Evolutionary conservation across 2,888 invertebrate genomes (phyloP), one percentile per base, ranked within the genome.

Genomic region (Sesia apiformis): DNA sequence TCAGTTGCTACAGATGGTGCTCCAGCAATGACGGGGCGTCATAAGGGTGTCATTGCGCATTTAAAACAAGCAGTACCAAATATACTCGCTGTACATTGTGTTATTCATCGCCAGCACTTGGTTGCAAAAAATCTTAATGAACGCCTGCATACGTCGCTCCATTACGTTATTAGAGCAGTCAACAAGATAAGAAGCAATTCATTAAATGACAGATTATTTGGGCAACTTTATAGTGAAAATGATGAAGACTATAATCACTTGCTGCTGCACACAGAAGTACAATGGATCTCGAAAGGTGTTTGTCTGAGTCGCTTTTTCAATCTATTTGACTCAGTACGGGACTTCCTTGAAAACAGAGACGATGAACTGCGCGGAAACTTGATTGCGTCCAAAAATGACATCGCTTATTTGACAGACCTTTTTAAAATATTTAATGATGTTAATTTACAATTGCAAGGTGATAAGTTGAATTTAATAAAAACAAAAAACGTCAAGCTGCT

Each of bases 41-140:
- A n/a, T n/a, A n/a, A n/a, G n/a, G n/a, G n/a, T n/a, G n/a, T 73
- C 67, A 64, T 70, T 65, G 67, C 61, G 54, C 61, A 65, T 68
- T 63, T 68, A 51, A 66, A 70, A 66, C 57, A 58, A 65, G 64
- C 61, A 63, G 53, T 65, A 61, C 61, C 62, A 53, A 60, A 53
- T 49, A 58, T 65, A 54, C 57, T 61, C 53, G 56, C 59, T 56
- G 61, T 67, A 56, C 61, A 67, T 49, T 67, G 64, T 55, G 62
- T 66, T 55, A 65, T 62, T 54, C 62, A 65, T 58, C 61, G 60
- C 58, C 60, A 65, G 59, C 62, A 65, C 60, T 43, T 55, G 42
- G 56, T 59, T n/a, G 56, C 55, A 5, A 56, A 58, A 55, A 49
- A 56, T 43, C 52, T 53, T 40, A 56, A 46, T 52, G 53, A 49